Base-by-base conservation (phyloP, 2,113 vertebrate species). In the Oncorhynchus nerka region DNA sequence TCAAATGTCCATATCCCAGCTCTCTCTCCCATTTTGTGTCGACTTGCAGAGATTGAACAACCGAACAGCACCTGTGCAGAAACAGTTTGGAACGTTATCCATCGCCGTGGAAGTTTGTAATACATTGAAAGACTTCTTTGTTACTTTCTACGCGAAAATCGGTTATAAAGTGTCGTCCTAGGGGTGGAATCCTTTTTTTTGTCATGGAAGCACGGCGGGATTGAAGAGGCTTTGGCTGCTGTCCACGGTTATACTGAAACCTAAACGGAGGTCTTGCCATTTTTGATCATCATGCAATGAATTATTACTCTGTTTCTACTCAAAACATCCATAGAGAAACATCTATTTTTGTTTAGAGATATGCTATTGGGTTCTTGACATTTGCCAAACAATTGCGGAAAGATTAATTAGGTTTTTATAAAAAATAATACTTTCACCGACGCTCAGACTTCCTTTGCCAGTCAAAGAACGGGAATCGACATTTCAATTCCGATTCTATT, bases 1-100 rank as follows among this genome's bases (percentile, higher is more conserved):
- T 90, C 94, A 95, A 94, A 92, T 90, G 92, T 92, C 83, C 87
- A 94, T 95, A 91, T 87, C 84, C 39, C 39, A 11, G 93, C 89
- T 92, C 92, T 92, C 92, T 89, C 93, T 77, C 71, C 67, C 32
- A 88, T 89, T 92, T 93, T 91, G 91, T 73, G 61, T 83, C 82
- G 81, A 69, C 78, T 79, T 81, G 82, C 85, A 87, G 90, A 93
- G 94, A 62, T 68, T 89, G 77, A 85, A 84, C 67, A 74, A 75
- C 72, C 77, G 77, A 84, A 73, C 85, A 67, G 81, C 79, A 76
- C 84, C 81, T 74, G 83, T 84, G 81, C 79, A 82, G 84, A 84
- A 82, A 71, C 83, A 66, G 70, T 79, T 74, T 73, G 81, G 80
- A 80, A 74, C 72, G 51, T 4, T 65, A 72, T 73, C 59, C 69